Evolutionary conservation across 2,888 invertebrate species (phyloP).

Genomic region (Himalopsyche anomala): DNA sequence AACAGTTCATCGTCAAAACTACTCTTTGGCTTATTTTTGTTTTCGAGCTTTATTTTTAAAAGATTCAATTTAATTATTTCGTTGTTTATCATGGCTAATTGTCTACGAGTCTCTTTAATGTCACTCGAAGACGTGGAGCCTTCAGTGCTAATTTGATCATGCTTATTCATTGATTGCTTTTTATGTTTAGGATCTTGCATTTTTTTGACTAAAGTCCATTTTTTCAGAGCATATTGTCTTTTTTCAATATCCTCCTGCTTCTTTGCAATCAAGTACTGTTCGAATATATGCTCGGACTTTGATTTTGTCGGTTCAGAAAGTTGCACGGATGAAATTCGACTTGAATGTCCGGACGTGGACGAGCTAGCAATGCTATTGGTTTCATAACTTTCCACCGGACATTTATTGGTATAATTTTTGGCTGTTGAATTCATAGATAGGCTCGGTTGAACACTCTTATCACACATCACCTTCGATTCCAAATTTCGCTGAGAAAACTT

Average conservation of each 20-base stretch:
- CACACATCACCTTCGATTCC: background rate
- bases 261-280: slow-evolving; percentile 53
- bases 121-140: slow-evolving; percentile 15
- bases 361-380: background rate
- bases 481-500: slow-evolving; percentile 2
- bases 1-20: background rate
- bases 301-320: slow-evolving; percentile 6
- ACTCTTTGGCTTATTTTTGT: slow-evolving; percentile 62
- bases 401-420: slow-evolving; percentile 20
- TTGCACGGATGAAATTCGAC: slow-evolving; percentile 1
- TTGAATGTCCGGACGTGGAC: slow-evolving; percentile 37
- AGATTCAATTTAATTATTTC: slow-evolving; percentile 75
- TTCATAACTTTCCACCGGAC: slow-evolving; percentile 4
- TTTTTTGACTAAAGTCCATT: slow-evolving; percentile 12
- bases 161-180: background rate
- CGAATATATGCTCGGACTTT: slow-evolving; percentile 48
- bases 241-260: slow-evolving; percentile 48
- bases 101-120: slow-evolving; percentile 66
- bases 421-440: slow-evolving; percentile 22
- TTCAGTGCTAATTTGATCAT: background rate
- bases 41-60: slow-evolving; percentile 72
- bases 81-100: slow-evolving; percentile 77
- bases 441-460: slow-evolving; percentile 17
- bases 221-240: slow-evolving; percentile 1
- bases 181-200: background rate